Evolutionary conservation across 53 echinoderm and acorn worm genomes (phyloP).

Genomic region (Echinometra lucunter): DNA sequence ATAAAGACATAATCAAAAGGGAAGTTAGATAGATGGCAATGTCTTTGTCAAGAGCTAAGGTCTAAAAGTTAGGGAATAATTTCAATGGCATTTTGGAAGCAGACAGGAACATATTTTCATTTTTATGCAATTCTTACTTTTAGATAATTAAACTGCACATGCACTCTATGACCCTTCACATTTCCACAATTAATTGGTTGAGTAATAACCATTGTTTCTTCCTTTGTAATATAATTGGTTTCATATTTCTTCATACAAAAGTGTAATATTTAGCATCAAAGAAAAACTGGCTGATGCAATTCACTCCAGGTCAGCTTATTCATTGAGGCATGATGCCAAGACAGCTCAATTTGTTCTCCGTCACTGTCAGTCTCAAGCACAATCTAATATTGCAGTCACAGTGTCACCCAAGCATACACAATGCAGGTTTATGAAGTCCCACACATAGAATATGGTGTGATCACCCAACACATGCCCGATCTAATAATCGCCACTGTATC

Average conservation of each 20-base stretch:
- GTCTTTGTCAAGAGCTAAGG: too few relatives aligned
- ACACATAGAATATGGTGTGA: constrained; percentile 63
- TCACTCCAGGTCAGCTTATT: not conserved
- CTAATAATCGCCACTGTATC: constrained; percentile 45
- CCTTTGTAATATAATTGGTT: not conserved
- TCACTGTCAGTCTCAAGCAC: constrained; percentile 24
- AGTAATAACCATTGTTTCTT: not conserved
- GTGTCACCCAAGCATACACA: constrained; percentile 39
- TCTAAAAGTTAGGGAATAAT: too few relatives aligned
- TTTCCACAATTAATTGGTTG: too few relatives aligned
- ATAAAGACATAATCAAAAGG: not conserved
- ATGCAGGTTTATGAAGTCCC: constrained; percentile 48
- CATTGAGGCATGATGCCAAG: not conserved
- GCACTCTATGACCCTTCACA: too few relatives aligned
- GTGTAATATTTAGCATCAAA: not conserved
- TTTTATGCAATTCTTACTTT: too few relatives aligned
- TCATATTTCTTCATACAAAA: not conserved
- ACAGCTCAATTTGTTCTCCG: constrained; percentile 25
- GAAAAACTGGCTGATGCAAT: not conserved
- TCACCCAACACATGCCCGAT: constrained; percentile 56
- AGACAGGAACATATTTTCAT: too few relatives aligned
- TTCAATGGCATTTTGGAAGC: too few relatives aligned
- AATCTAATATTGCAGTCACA: constrained; percentile 40
- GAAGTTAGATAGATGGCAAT: not conserved
- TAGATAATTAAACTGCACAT: too few relatives aligned